Percentiles rank a stretch among this genome's conserved stretches.
These are phyloP conservation scores for Mnemiopsis leidyi DNA, from an alignment of 37 sponge, comb jelly and placozoan species.

Conservation along the genomic window DNA sequence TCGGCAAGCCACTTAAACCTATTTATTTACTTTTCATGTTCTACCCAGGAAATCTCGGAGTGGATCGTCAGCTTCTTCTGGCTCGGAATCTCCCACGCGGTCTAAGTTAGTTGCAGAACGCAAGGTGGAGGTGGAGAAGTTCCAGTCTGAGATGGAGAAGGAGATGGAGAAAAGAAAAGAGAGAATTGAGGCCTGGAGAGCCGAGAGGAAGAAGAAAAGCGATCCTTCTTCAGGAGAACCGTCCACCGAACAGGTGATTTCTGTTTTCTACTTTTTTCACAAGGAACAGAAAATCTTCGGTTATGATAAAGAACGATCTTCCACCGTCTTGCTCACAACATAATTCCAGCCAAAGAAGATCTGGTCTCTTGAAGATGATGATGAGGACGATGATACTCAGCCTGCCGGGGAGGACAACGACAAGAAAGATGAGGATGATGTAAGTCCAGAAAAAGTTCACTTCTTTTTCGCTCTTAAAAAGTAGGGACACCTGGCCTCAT, in stretches of 20 bases:
- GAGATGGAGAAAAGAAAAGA: slow-evolving; percentile 90
- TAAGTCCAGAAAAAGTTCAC: too few relatives aligned
- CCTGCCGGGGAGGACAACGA: too few relatives aligned
- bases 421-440: too few relatives aligned
- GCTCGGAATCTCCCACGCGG: not conserved
- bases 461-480: too few relatives aligned
- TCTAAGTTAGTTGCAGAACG: not conserved
- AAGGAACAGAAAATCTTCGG: not conserved
- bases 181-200: slow-evolving; percentile 90
- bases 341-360: slow-evolving; percentile 54
- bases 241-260: not conserved
- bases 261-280: not conserved
- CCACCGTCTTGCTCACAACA: not conserved
- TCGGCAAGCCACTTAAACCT: not conserved
- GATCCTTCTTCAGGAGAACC: slow-evolving; percentile 22
- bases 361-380: slow-evolving; percentile 88
- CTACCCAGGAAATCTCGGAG: not conserved
- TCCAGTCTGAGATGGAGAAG: slow-evolving; percentile 82
- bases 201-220: slow-evolving; percentile 70
- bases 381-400: slow-evolving; percentile 76
- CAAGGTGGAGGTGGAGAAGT: slow-evolving; percentile 55
- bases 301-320: not conserved
- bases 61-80: not conserved
- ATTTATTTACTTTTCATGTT: not conserved
- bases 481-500: too few relatives aligned